Evolutionary conservation across 2,797 vertebrate genomes (phyloP), one percentile per base, ranked within the genome.

Genomic region (Alosa sapidissima): DNA sequence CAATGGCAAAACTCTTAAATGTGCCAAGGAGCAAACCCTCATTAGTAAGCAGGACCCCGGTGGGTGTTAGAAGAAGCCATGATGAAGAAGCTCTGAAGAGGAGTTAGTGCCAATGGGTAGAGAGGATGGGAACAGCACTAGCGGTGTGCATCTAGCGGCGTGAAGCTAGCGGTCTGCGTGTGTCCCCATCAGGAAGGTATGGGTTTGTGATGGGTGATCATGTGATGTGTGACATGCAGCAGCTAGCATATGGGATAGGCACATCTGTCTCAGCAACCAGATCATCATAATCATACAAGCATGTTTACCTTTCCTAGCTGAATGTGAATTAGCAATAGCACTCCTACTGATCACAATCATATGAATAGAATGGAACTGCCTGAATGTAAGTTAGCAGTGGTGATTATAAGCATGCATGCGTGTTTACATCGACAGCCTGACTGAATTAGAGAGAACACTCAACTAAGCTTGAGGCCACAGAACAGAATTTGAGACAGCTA

Each of bases 151-250:
- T 8, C 60, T 65, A 65, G 60, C 24, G n/a, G n/a, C 28, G n/a
- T 65, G 24, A 6, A 65, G 60, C 10, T 65, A 65, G 21, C 21
- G 60, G 8, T 65, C 10, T 8, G 36, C 45, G 72, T 19, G 14
- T 45, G 19, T 78, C n/a, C 60, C 60, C 60, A 1, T n/a, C 24
- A 28, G 60, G n/a, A 8, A 65, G n/a, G 24, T 65, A 28, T 65
- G 60, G 41, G 41, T 89, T 33, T 62, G 36, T 86, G 87, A 51
- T 86, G 86, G 21, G 85, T 85, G 89, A 60, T 84, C 72, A 62
- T 84, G 28, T 28, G 28, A 28, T 36, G 60, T 78, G 49, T 51
- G 82, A 82, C 2, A 72, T 47, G 68, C 68, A 47, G 36, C 36
- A 78, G 72, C 72, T 47, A 47, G 41, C 72, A 78, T 55, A 55